Base-by-base conservation (phyloP, 1,140 invertebrate genomes). In the Drosophila lacertosa region DNA sequence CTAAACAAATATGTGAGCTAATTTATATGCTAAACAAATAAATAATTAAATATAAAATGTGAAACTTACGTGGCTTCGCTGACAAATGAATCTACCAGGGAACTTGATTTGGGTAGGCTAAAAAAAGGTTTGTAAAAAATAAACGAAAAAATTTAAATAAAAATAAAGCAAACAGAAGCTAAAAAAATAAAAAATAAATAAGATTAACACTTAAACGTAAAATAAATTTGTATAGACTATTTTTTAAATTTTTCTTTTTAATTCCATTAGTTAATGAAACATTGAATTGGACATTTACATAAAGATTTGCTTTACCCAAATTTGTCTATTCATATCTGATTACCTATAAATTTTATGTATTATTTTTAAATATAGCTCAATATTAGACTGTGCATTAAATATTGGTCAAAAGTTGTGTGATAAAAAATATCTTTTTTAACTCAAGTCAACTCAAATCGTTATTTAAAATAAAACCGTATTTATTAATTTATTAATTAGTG, bases 21-120 rank as follows among this genome's bases (percentile, higher is more conserved):
- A 35, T 18, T 59, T 29, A 45, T 24, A 55, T 64, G 10, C n/a
- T n/a, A n/a, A 44, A 44, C n/a, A 32, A 39, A 22, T 20, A 2
- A 13, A 20, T 68, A 50, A 33, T 40, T 54, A 45, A 18, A 7
- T 45, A 32, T 20, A 64, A 64, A 57, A 55, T 47, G 26, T 37
- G 0, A 5, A 66, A 90, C 89, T 90, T 89, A 90, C 89, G 89
- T 83, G 68, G 89, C 89, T 77, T 90, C 89, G 59, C 39, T 80
- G 39, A 90, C 73, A 39, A 90, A 58, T 40, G 89, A 90, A 71
- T 90, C 84, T 77, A 90, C 89, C 50, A 90, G 39, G 39, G 75
- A 88, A 44, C 39, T 15, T 29, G 83, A 75, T 48, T 77, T 81
- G 54, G 82, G 74, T 9, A 75, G 26, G 37, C 82, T 86, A 84